Evolutionary conservation across 2,113 vertebrate species (phyloP), one percentile per base, ranked within the genome.

Genomic region (Petrocephalus zakoni): DNA sequence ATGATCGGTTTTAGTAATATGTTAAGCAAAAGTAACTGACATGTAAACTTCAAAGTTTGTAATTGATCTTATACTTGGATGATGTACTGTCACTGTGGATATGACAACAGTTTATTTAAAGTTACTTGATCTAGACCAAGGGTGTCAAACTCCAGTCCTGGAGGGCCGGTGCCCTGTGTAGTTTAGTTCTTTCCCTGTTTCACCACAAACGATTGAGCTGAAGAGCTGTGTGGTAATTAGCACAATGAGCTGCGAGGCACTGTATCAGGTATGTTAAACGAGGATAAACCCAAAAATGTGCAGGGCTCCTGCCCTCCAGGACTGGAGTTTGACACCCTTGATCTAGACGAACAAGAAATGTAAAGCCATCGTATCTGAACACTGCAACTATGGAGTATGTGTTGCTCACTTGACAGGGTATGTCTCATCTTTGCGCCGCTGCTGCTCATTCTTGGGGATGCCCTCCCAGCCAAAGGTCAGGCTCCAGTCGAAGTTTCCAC

Each of bases 401-500:
- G 46, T 21, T 89, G 46, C 96, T 94, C 94, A 99, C 98, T 97
- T 99, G 93, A 99, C 96, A 51, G 97, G 97, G 91, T 97, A 96
- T 0, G 98, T 99, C 94, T 99, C 97, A 42, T 99, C 98, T 90
- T 97, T 98, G 90, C 98, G 96, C 64, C 96, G 94, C 90, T 91
- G 94, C 89, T 90, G 94, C 72, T 97, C 97, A 0, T 94, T 94
- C 0, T 91, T 87, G 0, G 98, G 98, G 1, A 99, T 86, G 0
- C 88, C 0, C 92, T 99, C 98, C 98, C 98, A 99, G 92, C 98
- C 97, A 0, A 99, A 99, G 0, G 94, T 96, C 90, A 99, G 93
- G 90, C 97, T 97, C 98, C 98, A 99, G 94, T 99, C 98, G 46
- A 99, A 99, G 93, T 97, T 99, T 3, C 98, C 98, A 0, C 98